Evolutionary conservation across 1,140 invertebrate species (phyloP).

Genomic region (Diplogasteroides magnus): DNA sequence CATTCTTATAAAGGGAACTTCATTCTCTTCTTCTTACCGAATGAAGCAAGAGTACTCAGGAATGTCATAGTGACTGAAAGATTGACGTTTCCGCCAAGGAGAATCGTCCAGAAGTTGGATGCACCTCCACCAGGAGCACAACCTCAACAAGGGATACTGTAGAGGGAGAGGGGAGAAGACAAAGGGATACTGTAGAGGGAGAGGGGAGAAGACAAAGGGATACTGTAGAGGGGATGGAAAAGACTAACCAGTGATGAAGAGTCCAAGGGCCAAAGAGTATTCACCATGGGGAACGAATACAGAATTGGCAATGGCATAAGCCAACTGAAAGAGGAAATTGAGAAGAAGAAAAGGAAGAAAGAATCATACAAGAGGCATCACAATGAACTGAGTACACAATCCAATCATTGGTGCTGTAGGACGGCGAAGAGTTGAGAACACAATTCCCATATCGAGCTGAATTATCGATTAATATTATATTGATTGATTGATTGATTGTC

Average conservation of each 20-base stretch:
- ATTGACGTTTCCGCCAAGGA: slow-evolving; percentile 79
- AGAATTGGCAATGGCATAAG: slow-evolving; percentile 69
- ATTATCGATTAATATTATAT: neutral
- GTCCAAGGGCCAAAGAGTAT: slow-evolving; percentile 61
- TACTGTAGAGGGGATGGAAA: neutral
- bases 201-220: slow-evolving; percentile 1
- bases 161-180: neutral
- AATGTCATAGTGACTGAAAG: slow-evolving; percentile 87
- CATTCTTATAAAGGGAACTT: neutral
- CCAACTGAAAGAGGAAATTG: slow-evolving; percentile 63
- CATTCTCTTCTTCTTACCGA: slow-evolving; percentile 63
- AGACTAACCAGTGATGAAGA: slow-evolving; percentile 73
- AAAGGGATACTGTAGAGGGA: neutral
- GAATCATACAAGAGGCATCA: slow-evolving; percentile 83
- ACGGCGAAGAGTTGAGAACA: slow-evolving; percentile 62
- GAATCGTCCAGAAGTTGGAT: slow-evolving; percentile 88
- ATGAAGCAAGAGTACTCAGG: slow-evolving; percentile 74
- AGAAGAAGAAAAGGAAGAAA: no score
- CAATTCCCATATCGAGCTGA: neutral
- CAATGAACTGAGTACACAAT: slow-evolving; percentile 74
- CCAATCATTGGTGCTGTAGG: slow-evolving; percentile 80
- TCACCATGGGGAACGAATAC: slow-evolving; percentile 59
- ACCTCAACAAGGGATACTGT: slow-evolving; percentile 1
- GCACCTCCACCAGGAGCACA: slow-evolving; percentile 63
- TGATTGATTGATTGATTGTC: neutral